These are phyloP conservation scores for Ophonus ardosiacus DNA, from an alignment of 2,888 invertebrate genomes.

Conservation along the genomic window DNA sequence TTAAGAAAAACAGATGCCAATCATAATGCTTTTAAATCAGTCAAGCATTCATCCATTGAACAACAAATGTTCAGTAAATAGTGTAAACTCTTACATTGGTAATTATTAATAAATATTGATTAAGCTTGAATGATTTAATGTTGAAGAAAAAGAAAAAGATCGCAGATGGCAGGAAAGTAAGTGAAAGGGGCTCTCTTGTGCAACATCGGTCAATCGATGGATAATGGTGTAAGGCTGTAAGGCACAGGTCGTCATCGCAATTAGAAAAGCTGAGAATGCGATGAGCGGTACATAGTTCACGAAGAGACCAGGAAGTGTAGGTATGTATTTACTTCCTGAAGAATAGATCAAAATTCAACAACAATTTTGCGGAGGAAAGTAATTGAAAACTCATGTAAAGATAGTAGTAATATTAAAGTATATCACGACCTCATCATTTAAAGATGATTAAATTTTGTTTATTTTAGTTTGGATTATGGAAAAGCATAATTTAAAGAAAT, in stretches of 20 bases:
- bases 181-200: slow-evolving; percentile 26
- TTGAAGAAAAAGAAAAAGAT: slow-evolving; percentile 2
- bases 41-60: not conserved
- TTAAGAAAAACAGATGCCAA: not conserved
- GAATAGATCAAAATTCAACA: not conserved
- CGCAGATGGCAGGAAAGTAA: slow-evolving; percentile 19
- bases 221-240: slow-evolving; percentile 34
- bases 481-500: too few species aligned
- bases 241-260: slow-evolving; percentile 40
- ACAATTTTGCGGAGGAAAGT: not conserved
- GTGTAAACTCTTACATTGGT: not conserved
- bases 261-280: slow-evolving; percentile 13
- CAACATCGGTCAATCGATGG: slow-evolving; percentile 6
- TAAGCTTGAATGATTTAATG: slow-evolving; percentile 5
- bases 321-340: not conserved
- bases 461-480: too few species aligned
- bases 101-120: slow-evolving; percentile 17
- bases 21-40: not conserved
- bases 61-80: not conserved
- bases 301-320: not conserved
- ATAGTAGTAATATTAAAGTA: not conserved
- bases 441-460: too few species aligned
- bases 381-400: not conserved
- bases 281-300: not conserved
- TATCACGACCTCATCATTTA: not conserved